phyloP scores from a whole-genome alignment of 1,140 invertebrate species.

The Neodiprion virginianus region DNA sequence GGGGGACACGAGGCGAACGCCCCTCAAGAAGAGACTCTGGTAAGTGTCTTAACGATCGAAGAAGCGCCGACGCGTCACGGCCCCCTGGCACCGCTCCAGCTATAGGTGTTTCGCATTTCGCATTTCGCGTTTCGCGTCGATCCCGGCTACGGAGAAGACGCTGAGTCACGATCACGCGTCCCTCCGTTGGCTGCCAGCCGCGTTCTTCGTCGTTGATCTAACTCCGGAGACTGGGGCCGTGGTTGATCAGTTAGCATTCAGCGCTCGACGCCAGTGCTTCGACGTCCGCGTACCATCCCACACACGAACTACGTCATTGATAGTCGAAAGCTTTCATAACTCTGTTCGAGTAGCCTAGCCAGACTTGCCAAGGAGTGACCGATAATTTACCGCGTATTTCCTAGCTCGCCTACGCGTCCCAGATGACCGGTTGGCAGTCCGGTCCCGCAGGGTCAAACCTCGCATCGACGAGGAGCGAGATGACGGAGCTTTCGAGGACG shows the following conservation, averaged over 20 bases:
- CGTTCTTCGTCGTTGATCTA: neutral
- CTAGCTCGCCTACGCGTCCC: slow-evolving; percentile 42
- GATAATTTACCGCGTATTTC: slow-evolving; percentile 6
- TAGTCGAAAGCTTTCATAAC: neutral
- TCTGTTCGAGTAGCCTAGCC: slow-evolving; percentile 9
- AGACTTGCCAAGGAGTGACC: slow-evolving; percentile 9
- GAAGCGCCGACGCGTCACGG: neutral
- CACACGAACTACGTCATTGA: neutral
- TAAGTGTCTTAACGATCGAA: slow-evolving; percentile 22
- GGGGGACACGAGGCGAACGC: neutral
- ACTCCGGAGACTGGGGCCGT: neutral
- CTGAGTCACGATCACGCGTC: slow-evolving; percentile 42
- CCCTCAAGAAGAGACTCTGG: slow-evolving; percentile 35
- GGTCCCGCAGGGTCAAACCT: slow-evolving; percentile 24
- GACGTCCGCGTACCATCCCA: slow-evolving; percentile 16
- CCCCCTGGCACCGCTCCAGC: slow-evolving; percentile 29
- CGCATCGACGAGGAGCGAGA: slow-evolving; percentile 36
- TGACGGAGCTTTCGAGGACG: slow-evolving; percentile 43
- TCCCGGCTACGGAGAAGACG: slow-evolving; percentile 34
- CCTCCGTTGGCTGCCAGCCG: slow-evolving; percentile 21
- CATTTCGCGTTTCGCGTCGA: slow-evolving; percentile 11
- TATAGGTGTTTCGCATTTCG: neutral
- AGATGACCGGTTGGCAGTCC: slow-evolving; percentile 47
- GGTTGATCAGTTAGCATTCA: neutral
- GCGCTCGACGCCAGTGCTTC: slow-evolving; percentile 10